Evolutionary conservation across 2,888 invertebrate species (phyloP).

Genomic region (Keiferia lycopersicella): DNA sequence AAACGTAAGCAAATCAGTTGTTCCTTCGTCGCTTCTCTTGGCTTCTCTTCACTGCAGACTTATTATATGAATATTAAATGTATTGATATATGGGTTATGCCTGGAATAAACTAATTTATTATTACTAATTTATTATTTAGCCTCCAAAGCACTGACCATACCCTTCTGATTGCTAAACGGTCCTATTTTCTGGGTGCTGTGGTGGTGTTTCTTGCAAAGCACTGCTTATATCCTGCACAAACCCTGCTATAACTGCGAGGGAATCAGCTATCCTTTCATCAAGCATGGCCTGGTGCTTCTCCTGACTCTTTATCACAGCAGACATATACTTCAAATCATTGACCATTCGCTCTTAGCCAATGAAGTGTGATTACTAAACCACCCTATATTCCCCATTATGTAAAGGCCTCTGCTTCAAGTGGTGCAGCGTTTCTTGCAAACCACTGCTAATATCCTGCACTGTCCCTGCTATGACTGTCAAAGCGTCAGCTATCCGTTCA

Average conservation of each 20-base stretch:
- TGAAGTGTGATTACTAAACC: neutral
- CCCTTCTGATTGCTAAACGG: no score
- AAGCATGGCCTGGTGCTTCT: neutral
- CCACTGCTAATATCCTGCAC: conserved; percentile 63
- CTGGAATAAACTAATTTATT: no score
- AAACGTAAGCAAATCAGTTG: no score
- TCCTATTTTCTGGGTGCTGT: neutral
- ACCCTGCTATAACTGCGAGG: neutral
- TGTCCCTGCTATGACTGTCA: conserved; percentile 59
- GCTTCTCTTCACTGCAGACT: no score
- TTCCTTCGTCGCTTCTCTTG: no score
- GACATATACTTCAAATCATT: neutral
- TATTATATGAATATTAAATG: no score
- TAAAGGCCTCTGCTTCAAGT: conserved; percentile 48
- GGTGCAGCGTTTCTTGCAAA: conserved; percentile 58
- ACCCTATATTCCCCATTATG: conserved; percentile 42
- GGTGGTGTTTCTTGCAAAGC: neutral
- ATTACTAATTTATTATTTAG: no score
- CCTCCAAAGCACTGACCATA: neutral
- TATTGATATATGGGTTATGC: no score
- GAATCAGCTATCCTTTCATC: neutral
- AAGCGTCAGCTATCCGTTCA: conserved; percentile 56
- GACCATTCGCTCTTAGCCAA: neutral
- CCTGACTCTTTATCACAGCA: neutral
- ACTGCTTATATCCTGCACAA: neutral